Percentiles rank a stretch among this genome's conserved stretches.
phyloP scores from a whole-genome alignment of 2,888 invertebrate genomes.

The Notodonta ziczac region DNA sequence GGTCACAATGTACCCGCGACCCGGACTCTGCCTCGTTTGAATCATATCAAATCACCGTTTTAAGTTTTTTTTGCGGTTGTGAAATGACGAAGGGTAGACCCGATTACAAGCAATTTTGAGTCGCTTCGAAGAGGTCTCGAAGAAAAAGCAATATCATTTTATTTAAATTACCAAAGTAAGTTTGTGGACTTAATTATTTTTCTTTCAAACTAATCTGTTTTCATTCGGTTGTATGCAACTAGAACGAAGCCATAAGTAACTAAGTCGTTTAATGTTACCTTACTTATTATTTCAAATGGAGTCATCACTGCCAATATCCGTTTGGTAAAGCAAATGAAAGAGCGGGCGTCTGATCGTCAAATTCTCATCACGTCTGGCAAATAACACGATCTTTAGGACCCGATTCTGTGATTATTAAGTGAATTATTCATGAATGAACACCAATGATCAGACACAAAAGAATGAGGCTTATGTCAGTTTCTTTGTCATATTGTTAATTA shows the following conservation, averaged over 20 bases:
- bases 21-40: not conserved
- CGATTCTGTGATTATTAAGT: conserved; percentile 34
- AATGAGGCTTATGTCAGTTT: conserved; percentile 22
- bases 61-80: too few species aligned
- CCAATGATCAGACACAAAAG: conserved; percentile 36
- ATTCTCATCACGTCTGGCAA: conserved; percentile 36
- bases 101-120: too few species aligned
- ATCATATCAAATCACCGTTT: not conserved
- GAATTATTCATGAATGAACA: conserved; percentile 35
- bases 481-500: not conserved
- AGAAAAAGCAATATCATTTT: too few species aligned
- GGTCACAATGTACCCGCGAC: not conserved
- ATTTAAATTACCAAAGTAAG: too few species aligned
- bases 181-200: too few species aligned
- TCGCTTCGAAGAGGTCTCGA: too few species aligned
- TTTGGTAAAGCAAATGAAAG: conserved; percentile 12
- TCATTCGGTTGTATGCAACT: too few species aligned
- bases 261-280: too few species aligned
- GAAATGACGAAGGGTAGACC: too few species aligned
- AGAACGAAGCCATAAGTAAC: too few species aligned
- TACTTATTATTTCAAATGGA: not conserved
- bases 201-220: too few species aligned
- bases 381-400: conserved; percentile 32
- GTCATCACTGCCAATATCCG: not conserved
- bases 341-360: conserved; percentile 15